Conservation (phyloP, 2,113 vertebrate species). For the Centropus bengalensis region DNA sequence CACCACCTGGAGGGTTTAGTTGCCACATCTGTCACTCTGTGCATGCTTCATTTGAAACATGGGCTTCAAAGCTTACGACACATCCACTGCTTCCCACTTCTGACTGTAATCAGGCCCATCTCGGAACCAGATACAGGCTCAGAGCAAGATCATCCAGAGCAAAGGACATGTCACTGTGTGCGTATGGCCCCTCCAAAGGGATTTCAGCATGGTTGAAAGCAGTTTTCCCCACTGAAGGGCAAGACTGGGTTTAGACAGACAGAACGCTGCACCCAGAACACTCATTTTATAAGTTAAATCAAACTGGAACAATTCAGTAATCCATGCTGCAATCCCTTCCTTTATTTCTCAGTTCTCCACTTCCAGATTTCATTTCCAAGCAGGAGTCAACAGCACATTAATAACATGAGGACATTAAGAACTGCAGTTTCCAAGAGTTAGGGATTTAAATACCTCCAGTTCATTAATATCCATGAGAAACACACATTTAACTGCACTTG, state of each 20-base stretch:
- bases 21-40: not conserved
- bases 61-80: not conserved
- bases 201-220: not conserved
- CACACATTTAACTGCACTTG: not conserved
- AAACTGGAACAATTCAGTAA: not conserved
- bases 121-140: not conserved
- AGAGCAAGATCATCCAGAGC: not conserved
- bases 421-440: not conserved
- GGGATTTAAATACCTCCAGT: not conserved
- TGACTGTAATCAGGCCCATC: not conserved
- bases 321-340: not conserved
- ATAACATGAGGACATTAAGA: not conserved
- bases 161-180: not conserved
- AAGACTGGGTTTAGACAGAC: not conserved
- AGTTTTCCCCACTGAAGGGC: not conserved
- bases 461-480: not conserved
- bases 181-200: not conserved
- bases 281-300: not conserved
- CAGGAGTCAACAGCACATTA: not conserved
- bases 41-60: not conserved
- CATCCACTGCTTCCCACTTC: not conserved
- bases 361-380: slow-evolving; percentile 18
- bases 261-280: not conserved
- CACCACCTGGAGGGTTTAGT: slow-evolving; percentile 11
- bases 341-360: not conserved